Conservation (phyloP, 1,140 invertebrate species). For the Uloborus diversus region DNA sequence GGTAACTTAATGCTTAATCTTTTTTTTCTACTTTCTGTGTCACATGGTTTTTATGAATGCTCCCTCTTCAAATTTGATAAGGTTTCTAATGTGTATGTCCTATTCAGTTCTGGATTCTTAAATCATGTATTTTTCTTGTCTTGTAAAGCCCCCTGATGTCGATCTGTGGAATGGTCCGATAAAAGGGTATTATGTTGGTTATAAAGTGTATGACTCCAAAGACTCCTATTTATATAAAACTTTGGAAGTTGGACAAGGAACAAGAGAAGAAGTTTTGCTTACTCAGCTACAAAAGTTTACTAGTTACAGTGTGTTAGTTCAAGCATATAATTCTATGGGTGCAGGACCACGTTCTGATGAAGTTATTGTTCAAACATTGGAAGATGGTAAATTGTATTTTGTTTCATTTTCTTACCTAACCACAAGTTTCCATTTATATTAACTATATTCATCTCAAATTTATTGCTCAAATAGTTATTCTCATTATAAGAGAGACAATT, state of each 20-base stretch:
- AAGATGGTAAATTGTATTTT: constrained; percentile 59
- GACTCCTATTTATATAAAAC: constrained; percentile 86
- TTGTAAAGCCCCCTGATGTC: constrained; percentile 74
- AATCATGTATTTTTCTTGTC: neutral
- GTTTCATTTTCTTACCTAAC: too few species aligned
- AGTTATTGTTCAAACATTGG: constrained; percentile 61
- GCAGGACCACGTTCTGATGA: constrained; percentile 65
- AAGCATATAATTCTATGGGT: constrained; percentile 68
- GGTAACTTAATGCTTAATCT: too few species aligned
- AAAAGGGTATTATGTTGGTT: constrained; percentile 75
- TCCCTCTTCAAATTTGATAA: too few species aligned
- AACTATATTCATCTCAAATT: neutral
- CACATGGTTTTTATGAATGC: too few species aligned
- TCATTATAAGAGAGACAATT: too few species aligned
- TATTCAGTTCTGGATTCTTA: neutral
- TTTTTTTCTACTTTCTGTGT: too few species aligned
- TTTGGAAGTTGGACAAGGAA: constrained; percentile 80
- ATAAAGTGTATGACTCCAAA: constrained; percentile 64
- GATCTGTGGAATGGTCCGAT: constrained; percentile 84
- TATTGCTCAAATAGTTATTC: too few species aligned
- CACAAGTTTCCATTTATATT: neutral
- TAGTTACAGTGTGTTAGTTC: constrained; percentile 67
- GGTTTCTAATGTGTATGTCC: too few species aligned
- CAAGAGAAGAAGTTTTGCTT: constrained; percentile 62
- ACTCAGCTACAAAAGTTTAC: constrained; percentile 62